These are phyloP conservation scores for Heterocephalus glaber DNA, from an alignment of 2,113 vertebrate species.

Conservation along the genomic window DNA sequence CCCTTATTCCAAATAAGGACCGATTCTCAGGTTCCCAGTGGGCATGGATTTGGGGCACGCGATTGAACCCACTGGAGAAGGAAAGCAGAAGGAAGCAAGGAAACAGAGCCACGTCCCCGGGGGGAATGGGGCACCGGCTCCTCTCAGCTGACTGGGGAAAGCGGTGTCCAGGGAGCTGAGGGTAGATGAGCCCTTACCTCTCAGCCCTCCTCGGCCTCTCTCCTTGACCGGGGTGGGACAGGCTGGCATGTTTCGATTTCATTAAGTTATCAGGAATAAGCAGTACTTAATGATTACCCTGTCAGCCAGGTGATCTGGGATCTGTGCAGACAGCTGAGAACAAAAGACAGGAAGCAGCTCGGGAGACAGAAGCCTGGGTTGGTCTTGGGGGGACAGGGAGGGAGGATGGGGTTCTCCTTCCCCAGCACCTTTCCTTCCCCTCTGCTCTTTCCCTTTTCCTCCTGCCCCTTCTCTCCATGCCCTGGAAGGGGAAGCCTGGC, in stretches of 20 bases:
- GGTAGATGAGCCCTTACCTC: neutral
- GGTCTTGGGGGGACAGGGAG: neutral
- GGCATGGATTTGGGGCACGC: too few species aligned
- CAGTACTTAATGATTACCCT: neutral
- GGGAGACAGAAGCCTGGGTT: neutral
- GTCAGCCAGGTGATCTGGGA: neutral
- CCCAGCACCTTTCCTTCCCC: neutral
- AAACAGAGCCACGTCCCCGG: fast-evolving
- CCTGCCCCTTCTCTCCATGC: neutral
- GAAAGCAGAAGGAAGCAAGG: fast-evolving
- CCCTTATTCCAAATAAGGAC: neutral
- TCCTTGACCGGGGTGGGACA: neutral
- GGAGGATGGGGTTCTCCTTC: neutral
- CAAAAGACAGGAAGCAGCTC: neutral
- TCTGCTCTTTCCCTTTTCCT: too few species aligned
- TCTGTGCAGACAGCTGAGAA: neutral
- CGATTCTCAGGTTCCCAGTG: neutral
- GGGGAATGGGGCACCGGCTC: neutral
- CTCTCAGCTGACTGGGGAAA: neutral
- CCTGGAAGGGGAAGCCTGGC: neutral
- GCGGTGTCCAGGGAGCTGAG: too few species aligned
- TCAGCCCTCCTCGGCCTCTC: fast-evolving
- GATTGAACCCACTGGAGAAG: neutral
- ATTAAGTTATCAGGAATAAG: slow-evolving; percentile 18
- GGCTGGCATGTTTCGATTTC: neutral